Conservation (phyloP, 2,888 invertebrate species). For the Serrognathus titanus region DNA sequence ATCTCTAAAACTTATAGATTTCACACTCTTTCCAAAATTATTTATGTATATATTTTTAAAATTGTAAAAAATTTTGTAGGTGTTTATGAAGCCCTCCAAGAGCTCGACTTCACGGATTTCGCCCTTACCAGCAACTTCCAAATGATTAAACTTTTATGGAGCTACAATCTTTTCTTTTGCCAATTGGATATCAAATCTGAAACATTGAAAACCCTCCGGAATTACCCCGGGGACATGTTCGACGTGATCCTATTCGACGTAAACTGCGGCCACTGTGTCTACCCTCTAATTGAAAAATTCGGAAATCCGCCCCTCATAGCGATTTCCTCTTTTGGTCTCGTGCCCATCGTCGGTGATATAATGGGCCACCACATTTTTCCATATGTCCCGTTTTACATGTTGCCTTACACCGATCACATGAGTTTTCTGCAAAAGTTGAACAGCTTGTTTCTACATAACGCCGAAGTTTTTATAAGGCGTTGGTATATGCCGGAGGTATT, state of each 20-base stretch:
- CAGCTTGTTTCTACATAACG: constrained; percentile 21
- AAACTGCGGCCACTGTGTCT: constrained; percentile 21
- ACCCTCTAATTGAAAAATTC: constrained; percentile 26
- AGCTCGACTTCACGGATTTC: too few species aligned
- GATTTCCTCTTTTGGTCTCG: constrained; percentile 23
- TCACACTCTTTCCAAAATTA: too few species aligned
- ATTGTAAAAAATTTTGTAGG: too few species aligned
- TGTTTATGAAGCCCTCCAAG: too few species aligned
- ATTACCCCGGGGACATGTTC: constrained; percentile 26
- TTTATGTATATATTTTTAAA: too few species aligned
- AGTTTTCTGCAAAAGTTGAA: constrained; percentile 28
- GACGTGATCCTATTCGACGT: constrained; percentile 29
- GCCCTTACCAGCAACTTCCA: too few species aligned
- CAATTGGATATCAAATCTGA: constrained; percentile 18
- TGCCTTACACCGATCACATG: constrained; percentile 27
- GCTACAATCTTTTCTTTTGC: constrained; percentile 17
- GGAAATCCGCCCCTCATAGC: constrained; percentile 27
- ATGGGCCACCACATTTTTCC: constrained; percentile 26
- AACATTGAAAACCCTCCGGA: constrained; percentile 18
- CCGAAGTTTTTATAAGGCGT: constrained; percentile 12
- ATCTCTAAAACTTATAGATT: too few species aligned
- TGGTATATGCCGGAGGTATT: constrained; percentile 20
- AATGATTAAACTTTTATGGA: background rate
- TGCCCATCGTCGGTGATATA: constrained; percentile 13
- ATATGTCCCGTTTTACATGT: constrained; percentile 30